Base-by-base conservation (phyloP, 2,113 vertebrate species). In the Edolisoma coerulescens region DNA sequence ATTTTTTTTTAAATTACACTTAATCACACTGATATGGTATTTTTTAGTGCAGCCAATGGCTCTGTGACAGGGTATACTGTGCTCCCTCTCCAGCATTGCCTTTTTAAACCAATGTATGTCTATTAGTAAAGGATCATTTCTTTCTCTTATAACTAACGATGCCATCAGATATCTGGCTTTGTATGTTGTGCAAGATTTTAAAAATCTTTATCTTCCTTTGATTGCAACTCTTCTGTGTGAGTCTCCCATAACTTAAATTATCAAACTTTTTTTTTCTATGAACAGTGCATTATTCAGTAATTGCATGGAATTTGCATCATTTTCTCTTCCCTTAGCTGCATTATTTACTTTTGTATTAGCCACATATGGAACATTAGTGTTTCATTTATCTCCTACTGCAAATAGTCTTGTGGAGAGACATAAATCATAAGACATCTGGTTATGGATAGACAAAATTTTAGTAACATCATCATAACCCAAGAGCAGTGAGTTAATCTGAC, bases 401-500 rank as follows among this genome's bases (percentile, higher is more conserved):
- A 74, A 86, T 52, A 88, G 32, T 85, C 33, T 53, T 57, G 32
- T 57, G 59, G 68, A 83, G 57, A 45, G 49, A 80, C 19, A 75
- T 64, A 93, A 91, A 92, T 85, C n/a, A 80, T 45, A 88, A 49
- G 45, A 53, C 23, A 74, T 50, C 42, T 86, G 32, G 57, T 64
- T 79, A 85, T 23, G 32, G 49, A 79, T 10, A 69, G 53, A 52
- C 17, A 85, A 79, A 85, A 74, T 71, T 87, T 95, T 82, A 76
- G 81, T 68, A 87, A 49, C 30, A 39, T 69, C 52, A 63, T 84
- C 41, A 49, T 50, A 83, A 71, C 20, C 32, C 61, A 67, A 53
- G 47, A 87, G 42, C 56, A 94, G 91, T 56, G 28, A 39, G 19
- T 91, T 95, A 95, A 94, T 78, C 52, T 85, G 47, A 64, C 41